These are phyloP conservation scores for Melipona quadrifasciata DNA, from an alignment of 1,140 invertebrate species.

Conservation along the genomic window DNA sequence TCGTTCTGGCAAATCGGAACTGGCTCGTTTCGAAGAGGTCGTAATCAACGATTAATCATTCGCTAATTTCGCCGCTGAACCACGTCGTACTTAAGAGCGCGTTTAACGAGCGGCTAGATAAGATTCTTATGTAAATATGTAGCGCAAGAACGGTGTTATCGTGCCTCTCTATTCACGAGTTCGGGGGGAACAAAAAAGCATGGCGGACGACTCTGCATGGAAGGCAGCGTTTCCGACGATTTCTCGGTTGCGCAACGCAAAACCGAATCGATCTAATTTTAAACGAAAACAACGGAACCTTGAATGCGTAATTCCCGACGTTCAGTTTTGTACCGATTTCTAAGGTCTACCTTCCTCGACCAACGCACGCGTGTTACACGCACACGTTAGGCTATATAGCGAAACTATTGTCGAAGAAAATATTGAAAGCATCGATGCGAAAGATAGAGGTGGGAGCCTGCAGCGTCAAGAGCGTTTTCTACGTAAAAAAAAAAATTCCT, in stretches of 20 bases:
- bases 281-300: conserved; percentile 21
- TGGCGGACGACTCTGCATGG: neutral
- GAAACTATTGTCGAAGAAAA: neutral
- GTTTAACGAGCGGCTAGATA: conserved; percentile 49
- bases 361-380: too few relatives aligned
- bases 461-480: neutral
- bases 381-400: neutral
- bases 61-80: conserved; percentile 56
- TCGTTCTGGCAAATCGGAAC: neutral
- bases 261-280: conserved; percentile 22
- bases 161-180: conserved; percentile 16
- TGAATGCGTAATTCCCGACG: neutral
- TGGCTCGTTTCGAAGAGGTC: neutral
- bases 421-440: neutral
- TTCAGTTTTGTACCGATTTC: neutral
- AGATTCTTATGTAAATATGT: conserved; percentile 65
- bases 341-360: neutral
- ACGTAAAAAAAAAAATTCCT: conserved; percentile 11
- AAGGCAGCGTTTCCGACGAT: conserved; percentile 15
- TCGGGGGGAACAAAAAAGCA: neutral
- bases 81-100: conserved; percentile 22
- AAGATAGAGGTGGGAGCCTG: neutral
- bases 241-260: conserved; percentile 40
- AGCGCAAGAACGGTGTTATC: conserved; percentile 49
- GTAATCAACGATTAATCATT: conserved; percentile 54